Percentiles rank a stretch among this genome's conserved stretches.
Evolutionary conservation across 2,113 vertebrate genomes (phyloP).

Genomic region (Setophaga coronata): DNA sequence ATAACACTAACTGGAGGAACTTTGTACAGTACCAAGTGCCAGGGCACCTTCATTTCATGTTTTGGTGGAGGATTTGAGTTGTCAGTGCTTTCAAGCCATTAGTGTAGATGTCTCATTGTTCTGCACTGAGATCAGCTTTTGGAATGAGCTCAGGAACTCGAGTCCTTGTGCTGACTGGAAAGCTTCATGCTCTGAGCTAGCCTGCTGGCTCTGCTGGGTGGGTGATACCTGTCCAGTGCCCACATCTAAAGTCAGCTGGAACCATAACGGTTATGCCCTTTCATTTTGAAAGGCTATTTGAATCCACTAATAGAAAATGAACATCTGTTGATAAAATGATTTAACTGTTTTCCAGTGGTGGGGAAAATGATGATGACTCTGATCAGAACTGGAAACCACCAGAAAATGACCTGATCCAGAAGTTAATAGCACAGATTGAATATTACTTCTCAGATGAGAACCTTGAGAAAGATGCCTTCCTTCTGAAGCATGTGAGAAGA

Average conservation of each 20-base stretch:
- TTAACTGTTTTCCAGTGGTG: conserved; percentile 77
- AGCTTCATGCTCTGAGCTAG: not conserved
- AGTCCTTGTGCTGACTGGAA: not conserved
- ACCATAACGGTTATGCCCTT: not conserved
- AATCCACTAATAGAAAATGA: not conserved
- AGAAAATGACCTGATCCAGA: conserved; percentile 85
- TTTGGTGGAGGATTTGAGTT: not conserved
- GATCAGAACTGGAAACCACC: conserved; percentile 89
- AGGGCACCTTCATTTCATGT: not conserved
- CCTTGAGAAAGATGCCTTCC: conserved; percentile 95
- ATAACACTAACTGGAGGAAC: not conserved
- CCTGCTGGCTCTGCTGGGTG: not conserved
- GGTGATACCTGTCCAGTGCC: not conserved
- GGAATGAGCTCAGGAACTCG: not conserved
- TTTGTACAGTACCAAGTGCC: not conserved
- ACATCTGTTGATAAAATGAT: not conserved
- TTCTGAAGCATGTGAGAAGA: conserved; percentile 93
- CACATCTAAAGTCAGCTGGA: not conserved
- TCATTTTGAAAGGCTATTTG: not conserved
- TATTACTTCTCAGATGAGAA: conserved; percentile 97
- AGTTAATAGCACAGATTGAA: conserved; percentile 91
- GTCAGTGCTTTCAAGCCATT: not conserved
- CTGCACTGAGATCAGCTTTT: not conserved
- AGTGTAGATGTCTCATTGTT: not conserved
- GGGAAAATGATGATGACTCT: conserved; percentile 84